Evolutionary conservation across 2,113 vertebrate species (phyloP).

Genomic region (Calypte anna): DNA sequence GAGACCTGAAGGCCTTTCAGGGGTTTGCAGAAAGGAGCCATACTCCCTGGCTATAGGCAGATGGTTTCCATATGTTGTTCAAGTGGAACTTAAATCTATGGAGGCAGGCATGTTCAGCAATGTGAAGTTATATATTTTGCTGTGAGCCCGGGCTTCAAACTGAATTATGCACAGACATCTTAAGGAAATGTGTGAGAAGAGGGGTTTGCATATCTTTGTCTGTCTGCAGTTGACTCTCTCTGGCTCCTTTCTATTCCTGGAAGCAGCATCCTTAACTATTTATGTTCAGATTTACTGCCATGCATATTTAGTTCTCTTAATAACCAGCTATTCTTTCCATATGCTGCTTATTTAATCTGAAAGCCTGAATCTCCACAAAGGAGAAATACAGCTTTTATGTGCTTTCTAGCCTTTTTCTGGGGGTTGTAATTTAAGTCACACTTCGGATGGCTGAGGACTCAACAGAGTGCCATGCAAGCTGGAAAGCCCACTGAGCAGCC

Average conservation of each 20-base stretch:
- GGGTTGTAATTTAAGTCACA: background rate
- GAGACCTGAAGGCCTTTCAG: conserved; percentile 49
- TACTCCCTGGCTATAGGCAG: conserved; percentile 59
- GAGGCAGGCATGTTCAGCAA: conserved; percentile 26
- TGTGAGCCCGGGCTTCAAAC: conserved; percentile 64
- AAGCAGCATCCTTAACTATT: conserved; percentile 48
- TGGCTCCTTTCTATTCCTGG: conserved; percentile 20
- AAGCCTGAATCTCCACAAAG: background rate
- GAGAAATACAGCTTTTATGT: background rate
- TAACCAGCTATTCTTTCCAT: conserved; percentile 15
- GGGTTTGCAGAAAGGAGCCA: conserved; percentile 42
- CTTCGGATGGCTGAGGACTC: background rate
- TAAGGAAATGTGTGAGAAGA: conserved; percentile 51
- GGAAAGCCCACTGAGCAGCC: background rate
- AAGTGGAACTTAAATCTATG: conserved; percentile 55
- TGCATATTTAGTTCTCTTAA: background rate
- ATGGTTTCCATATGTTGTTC: conserved; percentile 77
- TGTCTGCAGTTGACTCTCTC: conserved; percentile 42
- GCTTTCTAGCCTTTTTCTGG: background rate
- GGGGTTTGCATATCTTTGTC: conserved; percentile 26
- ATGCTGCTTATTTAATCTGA: conserved; percentile 21
- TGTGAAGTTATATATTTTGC: conserved; percentile 52
- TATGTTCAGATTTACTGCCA: conserved; percentile 39
- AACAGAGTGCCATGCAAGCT: background rate
- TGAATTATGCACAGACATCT: conserved; percentile 60